Evolutionary conservation across 2,888 invertebrate genomes (phyloP).

Genomic region (Cephus spinipes): DNA sequence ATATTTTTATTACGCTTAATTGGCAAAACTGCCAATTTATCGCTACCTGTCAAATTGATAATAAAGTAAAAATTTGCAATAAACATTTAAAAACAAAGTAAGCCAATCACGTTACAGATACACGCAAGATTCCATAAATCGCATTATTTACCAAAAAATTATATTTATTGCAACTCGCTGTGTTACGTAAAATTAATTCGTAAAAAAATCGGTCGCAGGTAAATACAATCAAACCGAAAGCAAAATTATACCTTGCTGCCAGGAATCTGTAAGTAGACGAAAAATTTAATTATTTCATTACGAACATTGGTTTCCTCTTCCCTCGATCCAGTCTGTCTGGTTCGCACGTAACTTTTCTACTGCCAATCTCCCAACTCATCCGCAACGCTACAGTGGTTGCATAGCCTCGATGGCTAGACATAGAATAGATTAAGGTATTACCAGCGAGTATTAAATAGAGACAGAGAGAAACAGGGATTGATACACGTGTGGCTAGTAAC

Average conservation of each 20-base stretch:
- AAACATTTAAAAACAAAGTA: too few relatives aligned
- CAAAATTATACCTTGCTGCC: too few relatives aligned
- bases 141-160: not conserved
- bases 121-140: not conserved
- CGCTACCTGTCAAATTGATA: too few relatives aligned
- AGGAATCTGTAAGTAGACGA: not conserved
- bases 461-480: slow-evolving; percentile 28
- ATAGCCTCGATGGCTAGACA: not conserved
- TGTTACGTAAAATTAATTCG: not conserved
- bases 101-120: not conserved
- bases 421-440: not conserved
- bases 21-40: not conserved
- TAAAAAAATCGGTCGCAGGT: too few relatives aligned
- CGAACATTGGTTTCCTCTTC: not conserved
- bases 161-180: not conserved
- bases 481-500: not conserved
- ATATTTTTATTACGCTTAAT: not conserved
- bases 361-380: not conserved
- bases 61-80: too few relatives aligned
- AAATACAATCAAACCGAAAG: too few relatives aligned
- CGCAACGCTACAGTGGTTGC: not conserved
- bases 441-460: slow-evolving; percentile 45
- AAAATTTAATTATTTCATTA: not conserved
- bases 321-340: not conserved
- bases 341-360: not conserved